Conservation (phyloP, 1,140 invertebrate species). For the Brachionus rubens region DNA sequence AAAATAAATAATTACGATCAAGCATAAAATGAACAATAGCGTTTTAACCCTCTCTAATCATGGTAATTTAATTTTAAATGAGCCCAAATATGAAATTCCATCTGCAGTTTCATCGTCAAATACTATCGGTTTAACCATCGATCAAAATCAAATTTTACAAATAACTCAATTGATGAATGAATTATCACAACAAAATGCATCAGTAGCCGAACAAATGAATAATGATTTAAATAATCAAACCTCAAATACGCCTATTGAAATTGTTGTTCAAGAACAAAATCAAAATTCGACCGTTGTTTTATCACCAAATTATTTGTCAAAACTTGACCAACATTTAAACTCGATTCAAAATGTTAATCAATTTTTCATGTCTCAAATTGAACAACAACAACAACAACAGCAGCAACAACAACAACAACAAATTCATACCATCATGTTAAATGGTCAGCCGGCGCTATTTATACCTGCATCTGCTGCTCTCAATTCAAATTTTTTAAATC, state of each 20-base stretch:
- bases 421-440: slow-evolving; percentile 38
- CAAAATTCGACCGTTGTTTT: neutral
- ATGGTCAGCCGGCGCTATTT: slow-evolving; percentile 42
- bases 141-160: slow-evolving; percentile 37
- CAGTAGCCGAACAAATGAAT: neutral
- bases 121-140: neutral
- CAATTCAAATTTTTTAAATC: slow-evolving; percentile 24
- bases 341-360: neutral
- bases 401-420: neutral
- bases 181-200: neutral
- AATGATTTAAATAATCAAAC: neutral
- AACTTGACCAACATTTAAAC: neutral
- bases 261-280: neutral
- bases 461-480: slow-evolving; percentile 33
- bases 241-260: too few species aligned
- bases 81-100: slow-evolving; percentile 11
- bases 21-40: slow-evolving; percentile 22
- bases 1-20: too few species aligned
- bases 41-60: slow-evolving; percentile 11
- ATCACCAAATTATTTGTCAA: neutral
- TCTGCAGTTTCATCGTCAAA: neutral
- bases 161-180: slow-evolving; percentile 45
- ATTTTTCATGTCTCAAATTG: neutral
- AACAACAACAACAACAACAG: too few species aligned
- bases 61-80: neutral